Evolutionary conservation across 2,888 invertebrate genomes (phyloP).

Genomic region (Geotrupes spiniger): DNA sequence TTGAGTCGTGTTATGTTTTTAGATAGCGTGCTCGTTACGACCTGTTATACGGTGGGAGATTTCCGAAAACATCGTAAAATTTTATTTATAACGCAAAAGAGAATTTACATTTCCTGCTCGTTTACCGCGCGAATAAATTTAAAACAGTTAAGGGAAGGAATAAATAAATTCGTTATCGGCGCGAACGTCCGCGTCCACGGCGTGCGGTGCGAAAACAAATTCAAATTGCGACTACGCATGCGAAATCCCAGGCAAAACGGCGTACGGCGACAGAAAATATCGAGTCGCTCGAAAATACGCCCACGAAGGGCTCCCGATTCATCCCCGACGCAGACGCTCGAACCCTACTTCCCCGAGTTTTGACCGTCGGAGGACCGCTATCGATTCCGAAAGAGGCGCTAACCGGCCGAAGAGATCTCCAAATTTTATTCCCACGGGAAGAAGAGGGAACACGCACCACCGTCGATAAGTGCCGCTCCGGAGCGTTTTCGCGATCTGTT

Average conservation of each 20-base stretch:
- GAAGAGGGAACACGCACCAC: constrained; percentile 32
- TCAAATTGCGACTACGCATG: constrained; percentile 27
- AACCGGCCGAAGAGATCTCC: constrained; percentile 34
- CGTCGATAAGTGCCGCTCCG: constrained; percentile 31
- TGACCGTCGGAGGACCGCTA: constrained; percentile 37
- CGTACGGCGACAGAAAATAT: constrained; percentile 31
- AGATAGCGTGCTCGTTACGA: too few relatives aligned
- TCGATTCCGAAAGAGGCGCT: constrained; percentile 39
- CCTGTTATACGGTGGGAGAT: too few relatives aligned
- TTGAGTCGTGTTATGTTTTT: too few relatives aligned
- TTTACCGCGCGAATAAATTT: too few relatives aligned
- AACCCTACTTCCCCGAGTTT: constrained; percentile 36
- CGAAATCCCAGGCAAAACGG: constrained; percentile 31
- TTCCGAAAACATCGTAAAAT: too few relatives aligned
- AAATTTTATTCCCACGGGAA: constrained; percentile 41
- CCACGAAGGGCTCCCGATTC: constrained; percentile 17
- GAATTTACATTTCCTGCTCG: too few relatives aligned
- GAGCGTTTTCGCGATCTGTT: constrained; percentile 28
- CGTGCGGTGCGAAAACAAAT: constrained; percentile 18
- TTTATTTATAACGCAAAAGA: too few relatives aligned
- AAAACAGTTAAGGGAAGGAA: too few relatives aligned
- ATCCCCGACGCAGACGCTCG: constrained; percentile 25
- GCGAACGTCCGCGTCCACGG: neutral
- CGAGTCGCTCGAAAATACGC: constrained; percentile 18
- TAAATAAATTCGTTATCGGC: too few relatives aligned